These are phyloP conservation scores for Eubasilissa splendida DNA, from an alignment of 2,888 invertebrate species.

Conservation along the genomic window DNA sequence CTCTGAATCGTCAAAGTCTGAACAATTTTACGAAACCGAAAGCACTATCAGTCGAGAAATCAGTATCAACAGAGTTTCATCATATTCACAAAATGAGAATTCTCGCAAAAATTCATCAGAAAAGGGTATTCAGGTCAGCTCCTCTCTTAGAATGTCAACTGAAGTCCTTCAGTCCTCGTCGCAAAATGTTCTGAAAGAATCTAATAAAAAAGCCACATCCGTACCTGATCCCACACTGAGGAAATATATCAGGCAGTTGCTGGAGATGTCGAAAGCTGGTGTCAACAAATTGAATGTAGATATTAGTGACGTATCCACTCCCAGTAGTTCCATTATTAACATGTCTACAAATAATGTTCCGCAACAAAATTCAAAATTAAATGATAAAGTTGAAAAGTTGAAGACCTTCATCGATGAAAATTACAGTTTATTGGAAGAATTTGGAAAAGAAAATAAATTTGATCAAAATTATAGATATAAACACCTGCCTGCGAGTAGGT, in stretches of 20 bases:
- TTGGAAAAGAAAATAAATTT: constrained; percentile 42
- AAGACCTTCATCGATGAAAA: constrained; percentile 50
- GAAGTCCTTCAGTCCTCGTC: neutral
- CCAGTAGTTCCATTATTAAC: constrained; percentile 69
- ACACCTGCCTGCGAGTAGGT: constrained; percentile 2
- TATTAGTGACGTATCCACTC: constrained; percentile 69
- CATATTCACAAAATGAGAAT: constrained; percentile 16
- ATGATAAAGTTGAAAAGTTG: constrained; percentile 47
- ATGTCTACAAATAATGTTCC: constrained; percentile 63
- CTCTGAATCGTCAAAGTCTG: constrained; percentile 25
- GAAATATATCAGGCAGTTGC: constrained; percentile 66
- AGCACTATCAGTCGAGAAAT: constrained; percentile 31
- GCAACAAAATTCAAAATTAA: neutral
- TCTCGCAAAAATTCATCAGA: constrained; percentile 6
- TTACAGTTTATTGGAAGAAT: constrained; percentile 48
- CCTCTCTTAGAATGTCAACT: constrained; percentile 33
- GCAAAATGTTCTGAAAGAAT: constrained; percentile 25
- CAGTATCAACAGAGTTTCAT: constrained; percentile 27
- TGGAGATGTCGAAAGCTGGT: constrained; percentile 66
- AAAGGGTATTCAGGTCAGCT: constrained; percentile 34
- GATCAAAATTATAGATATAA: constrained; percentile 29
- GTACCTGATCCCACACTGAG: constrained; percentile 64
- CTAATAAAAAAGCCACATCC: constrained; percentile 11
- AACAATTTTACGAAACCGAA: constrained; percentile 32
- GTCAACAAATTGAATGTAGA: constrained; percentile 67